Evolutionary conservation across 2,797 vertebrate species (phyloP).

Genomic region (Miichthys miiuy): DNA sequence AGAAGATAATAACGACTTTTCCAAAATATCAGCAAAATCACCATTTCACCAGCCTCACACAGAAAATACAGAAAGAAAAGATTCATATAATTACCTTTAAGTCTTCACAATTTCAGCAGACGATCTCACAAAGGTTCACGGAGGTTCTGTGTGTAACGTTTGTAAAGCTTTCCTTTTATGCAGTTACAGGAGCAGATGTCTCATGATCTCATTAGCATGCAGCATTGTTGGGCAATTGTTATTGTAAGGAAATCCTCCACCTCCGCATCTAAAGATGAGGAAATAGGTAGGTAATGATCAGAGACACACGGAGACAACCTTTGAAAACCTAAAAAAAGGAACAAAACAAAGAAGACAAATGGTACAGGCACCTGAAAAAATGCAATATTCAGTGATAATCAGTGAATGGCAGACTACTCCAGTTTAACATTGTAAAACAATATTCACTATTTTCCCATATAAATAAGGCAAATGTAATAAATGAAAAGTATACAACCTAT

Average conservation of each 20-base stretch:
- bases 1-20: not conserved
- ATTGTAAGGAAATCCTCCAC: constrained; percentile 37
- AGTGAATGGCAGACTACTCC: too few relatives aligned
- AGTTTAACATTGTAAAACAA: too few relatives aligned
- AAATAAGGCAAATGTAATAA: too few relatives aligned
- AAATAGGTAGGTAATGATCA: too few relatives aligned
- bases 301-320: too few relatives aligned
- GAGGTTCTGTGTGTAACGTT: not conserved
- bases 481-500: too few relatives aligned
- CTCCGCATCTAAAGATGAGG: constrained; percentile 15
- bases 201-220: not conserved
- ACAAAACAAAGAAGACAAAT: too few relatives aligned
- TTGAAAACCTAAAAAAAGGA: too few relatives aligned
- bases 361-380: too few relatives aligned
- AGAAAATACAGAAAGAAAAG: not conserved
- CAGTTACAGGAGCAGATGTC: not conserved
- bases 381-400: too few relatives aligned
- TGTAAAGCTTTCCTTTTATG: not conserved
- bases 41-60: not conserved
- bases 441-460: too few relatives aligned
- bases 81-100: not conserved
- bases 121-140: not conserved
- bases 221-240: constrained; percentile 5
- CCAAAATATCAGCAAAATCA: not conserved
- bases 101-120: not conserved